Conservation (phyloP, 1,140 invertebrate species). For the Papilio polyxenes region DNA sequence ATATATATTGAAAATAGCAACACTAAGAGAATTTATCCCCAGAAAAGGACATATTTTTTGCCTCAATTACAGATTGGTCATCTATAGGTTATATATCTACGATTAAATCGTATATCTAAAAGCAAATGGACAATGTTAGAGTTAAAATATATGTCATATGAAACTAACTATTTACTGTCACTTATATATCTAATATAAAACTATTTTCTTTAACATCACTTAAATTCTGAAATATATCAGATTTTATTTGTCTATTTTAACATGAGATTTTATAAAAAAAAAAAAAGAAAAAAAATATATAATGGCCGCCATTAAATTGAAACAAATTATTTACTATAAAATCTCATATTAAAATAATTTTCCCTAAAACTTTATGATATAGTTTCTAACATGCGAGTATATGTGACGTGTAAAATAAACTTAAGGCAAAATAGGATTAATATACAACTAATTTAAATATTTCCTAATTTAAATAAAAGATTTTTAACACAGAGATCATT, state of each 20-base stretch:
- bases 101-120: conserved; percentile 32
- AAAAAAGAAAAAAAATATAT: too few species aligned
- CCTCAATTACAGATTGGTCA: not conserved
- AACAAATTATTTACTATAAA: not conserved
- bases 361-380: conserved; percentile 34
- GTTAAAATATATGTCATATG: conserved; percentile 32
- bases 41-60: not conserved
- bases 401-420: conserved; percentile 53
- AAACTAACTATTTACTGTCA: conserved; percentile 26
- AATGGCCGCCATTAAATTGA: too few species aligned
- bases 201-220: conserved; percentile 31
- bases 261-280: conserved; percentile 9
- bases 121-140: conserved; percentile 33
- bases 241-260: conserved; percentile 5
- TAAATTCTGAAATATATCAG: conserved; percentile 16
- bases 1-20: too few species aligned
- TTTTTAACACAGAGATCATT: conserved; percentile 31
- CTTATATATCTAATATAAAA: conserved; percentile 28
- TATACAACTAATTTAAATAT: conserved; percentile 32
- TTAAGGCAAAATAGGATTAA: conserved; percentile 64
- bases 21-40: too few species aligned
- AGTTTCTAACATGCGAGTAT: conserved; percentile 61
- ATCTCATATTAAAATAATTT: not conserved
- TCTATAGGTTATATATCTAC: not conserved
- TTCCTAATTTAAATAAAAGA: not conserved